Evolutionary conservation across 2,797 vertebrate species (phyloP).

Genomic region (Sebastes steindachneri): DNA sequence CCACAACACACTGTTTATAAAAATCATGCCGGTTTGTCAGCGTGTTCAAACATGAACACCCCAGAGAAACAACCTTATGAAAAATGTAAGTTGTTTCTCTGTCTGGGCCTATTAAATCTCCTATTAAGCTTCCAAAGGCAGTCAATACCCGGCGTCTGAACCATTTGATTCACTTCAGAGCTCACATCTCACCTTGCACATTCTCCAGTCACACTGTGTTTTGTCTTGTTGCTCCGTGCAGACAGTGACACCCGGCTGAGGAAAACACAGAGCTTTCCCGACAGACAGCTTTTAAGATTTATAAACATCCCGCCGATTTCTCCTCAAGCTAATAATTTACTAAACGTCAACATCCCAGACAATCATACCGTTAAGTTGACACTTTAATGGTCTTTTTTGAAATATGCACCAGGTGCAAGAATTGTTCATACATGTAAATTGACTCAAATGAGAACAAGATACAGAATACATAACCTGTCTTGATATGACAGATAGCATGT

Average conservation of each 20-base stretch:
- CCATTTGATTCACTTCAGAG: conserved; percentile 66
- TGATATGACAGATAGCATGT: conserved; percentile 37
- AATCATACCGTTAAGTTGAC: conserved; percentile 39
- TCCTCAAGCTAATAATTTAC: conserved; percentile 9
- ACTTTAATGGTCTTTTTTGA: conserved; percentile 20
- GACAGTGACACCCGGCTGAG: conserved; percentile 24
- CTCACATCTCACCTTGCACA: conserved; percentile 62
- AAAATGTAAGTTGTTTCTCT: conserved; percentile 65
- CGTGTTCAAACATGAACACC: conserved; percentile 53
- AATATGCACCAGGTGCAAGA: not conserved
- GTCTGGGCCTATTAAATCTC: conserved; percentile 64
- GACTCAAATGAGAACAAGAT: conserved; percentile 1
- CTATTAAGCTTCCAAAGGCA: conserved; percentile 59
- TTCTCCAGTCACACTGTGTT: conserved; percentile 26
- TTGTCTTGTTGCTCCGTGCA: conserved; percentile 29
- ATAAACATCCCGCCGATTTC: conserved; percentile 6
- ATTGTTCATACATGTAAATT: conserved; percentile 13
- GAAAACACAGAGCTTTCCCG: conserved; percentile 35
- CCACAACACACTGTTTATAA: conserved; percentile 45
- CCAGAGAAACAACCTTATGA: conserved; percentile 61
- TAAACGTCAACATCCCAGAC: conserved; percentile 20
- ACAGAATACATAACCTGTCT: conserved; percentile 13
- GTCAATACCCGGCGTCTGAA: conserved; percentile 54
- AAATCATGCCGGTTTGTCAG: conserved; percentile 55
- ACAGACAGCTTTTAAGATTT: conserved; percentile 12